Base-by-base conservation (phyloP, 1,140 invertebrate species). In the Meloidogyne floridensis region DNA sequence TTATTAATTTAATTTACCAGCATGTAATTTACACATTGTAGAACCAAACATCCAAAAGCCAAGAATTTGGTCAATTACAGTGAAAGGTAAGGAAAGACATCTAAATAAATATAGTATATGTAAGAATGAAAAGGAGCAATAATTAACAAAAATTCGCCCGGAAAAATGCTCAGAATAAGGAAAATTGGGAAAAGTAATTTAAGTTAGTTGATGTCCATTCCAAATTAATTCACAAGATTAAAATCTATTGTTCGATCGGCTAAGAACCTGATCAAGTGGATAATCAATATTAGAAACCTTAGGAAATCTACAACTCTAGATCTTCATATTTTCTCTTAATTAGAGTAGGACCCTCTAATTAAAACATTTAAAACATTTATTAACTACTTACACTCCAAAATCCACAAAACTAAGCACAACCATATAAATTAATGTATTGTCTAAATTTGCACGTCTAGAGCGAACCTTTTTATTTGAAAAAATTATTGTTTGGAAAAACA, bases 11-110 rank as follows among this genome's bases (percentile, higher is more conserved):
- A 15, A 73, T 54, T 74, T 15, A 74, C 72, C 72, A 10, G 88
- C 88, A 75, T 90, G 88, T 42, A 89, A 80, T 79, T 89, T 89
- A 75, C 88, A 89, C 11, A 89, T 83, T 10, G 87, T 82, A 13
- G 80, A 80, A 18, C 88, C 88, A 75, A 89, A 89, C 89, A 89
- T 89, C 88, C 88, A 89, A 75, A 89, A 90, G 13, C 88, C 88
- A 43, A 89, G 88, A 78, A 89, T 89, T 86, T 89, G 88, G 81
- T 89, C 88, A 75, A 89, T 89, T 20, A 89, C 87, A 15, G 88
- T 89, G 76, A 89, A 86, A 9, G 88, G 88, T 13, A 89, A 81
- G 43, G 88, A 89, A 53, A 89, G 81, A 82, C 88, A 89, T 13
- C 77, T 47, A n/a, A 32, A 70, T 43, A 2, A n/a, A 15, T 20